phyloP scores from a whole-genome alignment of 2,888 invertebrate genomes.

The Tinea trinotella region DNA sequence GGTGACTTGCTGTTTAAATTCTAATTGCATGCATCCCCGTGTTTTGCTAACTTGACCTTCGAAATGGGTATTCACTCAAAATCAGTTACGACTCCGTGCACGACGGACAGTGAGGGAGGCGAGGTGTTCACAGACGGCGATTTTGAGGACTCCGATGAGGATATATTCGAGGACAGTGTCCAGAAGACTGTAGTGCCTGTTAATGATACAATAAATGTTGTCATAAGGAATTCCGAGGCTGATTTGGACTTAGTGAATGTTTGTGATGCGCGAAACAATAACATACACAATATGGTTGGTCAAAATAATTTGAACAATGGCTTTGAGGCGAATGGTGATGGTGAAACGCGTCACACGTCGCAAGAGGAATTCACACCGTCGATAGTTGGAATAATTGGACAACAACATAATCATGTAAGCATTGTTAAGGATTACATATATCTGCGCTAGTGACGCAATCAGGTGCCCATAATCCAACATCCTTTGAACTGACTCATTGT shows the following conservation, averaged over 20 bases:
- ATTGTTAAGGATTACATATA: background rate
- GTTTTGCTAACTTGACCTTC: no score
- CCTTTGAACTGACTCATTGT: conserved; percentile 11
- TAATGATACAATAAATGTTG: conserved; percentile 48
- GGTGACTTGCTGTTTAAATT: background rate
- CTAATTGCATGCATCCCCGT: conserved; percentile 2
- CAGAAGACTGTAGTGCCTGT: conserved; percentile 35
- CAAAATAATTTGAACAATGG: conserved; percentile 8
- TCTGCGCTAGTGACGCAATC: conserved; percentile 4
- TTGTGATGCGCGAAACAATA: conserved; percentile 5
- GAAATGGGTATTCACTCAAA: conserved; percentile 49
- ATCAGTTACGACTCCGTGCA: conserved; percentile 43
- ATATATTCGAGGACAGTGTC: conserved; percentile 36
- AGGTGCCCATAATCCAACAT: background rate
- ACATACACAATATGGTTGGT: background rate
- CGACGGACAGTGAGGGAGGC: conserved; percentile 58
- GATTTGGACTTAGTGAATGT: background rate
- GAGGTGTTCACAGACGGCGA: conserved; percentile 63
- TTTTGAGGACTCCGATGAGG: conserved; percentile 57
- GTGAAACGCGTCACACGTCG: background rate
- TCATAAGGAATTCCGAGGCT: conserved; percentile 11
- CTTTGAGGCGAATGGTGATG: conserved; percentile 18
- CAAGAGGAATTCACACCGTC: conserved; percentile 52
- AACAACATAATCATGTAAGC: conserved; percentile 67
- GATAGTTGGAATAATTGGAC: conserved; percentile 68